Evolutionary conservation across 2,113 vertebrate species (phyloP), one percentile per base, ranked within the genome.

Genomic region (Aleadryas rufinucha): DNA sequence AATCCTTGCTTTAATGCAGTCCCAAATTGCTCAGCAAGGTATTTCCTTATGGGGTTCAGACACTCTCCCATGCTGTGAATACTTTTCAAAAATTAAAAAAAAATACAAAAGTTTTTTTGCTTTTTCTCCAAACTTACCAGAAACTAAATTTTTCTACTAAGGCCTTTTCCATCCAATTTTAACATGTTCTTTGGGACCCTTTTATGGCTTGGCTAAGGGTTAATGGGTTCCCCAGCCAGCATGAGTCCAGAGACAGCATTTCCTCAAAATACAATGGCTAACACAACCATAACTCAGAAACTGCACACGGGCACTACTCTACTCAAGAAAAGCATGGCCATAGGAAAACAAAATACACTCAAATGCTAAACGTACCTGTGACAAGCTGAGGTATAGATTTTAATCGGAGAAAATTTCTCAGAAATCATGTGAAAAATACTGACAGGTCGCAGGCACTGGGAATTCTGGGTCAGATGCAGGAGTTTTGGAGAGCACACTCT

Each of bases 1-100:
- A 90, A 94, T 92, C 68, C 37, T 53, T 44, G 8, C 12, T 17
- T 72, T 89, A 89, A 92, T 49, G 50, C 31, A 84, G 17, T 70
- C 54, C 13, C 42, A 83, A n/a, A 42, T 77, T 77, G 9, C 76
- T 74, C 76, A 71, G 33, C 41, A 71, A 71, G 69, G 8, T 77
- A 31, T 33, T 68, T 90, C 31, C 24, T 3, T 30, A 16, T 3
- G 4, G 53, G 16, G 20, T 42, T 77, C 68, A 83, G 59, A 31
- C 28, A 37, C 6, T 45, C 3, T 45, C 16, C 6, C 26, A 27
- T 45, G 23, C 71, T 76, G 37, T 56, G 61, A 75, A 53, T 50
- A 57, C 4, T 57, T 92, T 50, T 35, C 10, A 44, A 15, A 75
- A 54, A 41, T 9, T 14, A 5, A 53, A 75, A 70, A 23, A 41